Evolutionary conservation across 2,888 invertebrate species (phyloP), one percentile per base, ranked within the genome.

Genomic region (Thymelicus sylvestris): DNA sequence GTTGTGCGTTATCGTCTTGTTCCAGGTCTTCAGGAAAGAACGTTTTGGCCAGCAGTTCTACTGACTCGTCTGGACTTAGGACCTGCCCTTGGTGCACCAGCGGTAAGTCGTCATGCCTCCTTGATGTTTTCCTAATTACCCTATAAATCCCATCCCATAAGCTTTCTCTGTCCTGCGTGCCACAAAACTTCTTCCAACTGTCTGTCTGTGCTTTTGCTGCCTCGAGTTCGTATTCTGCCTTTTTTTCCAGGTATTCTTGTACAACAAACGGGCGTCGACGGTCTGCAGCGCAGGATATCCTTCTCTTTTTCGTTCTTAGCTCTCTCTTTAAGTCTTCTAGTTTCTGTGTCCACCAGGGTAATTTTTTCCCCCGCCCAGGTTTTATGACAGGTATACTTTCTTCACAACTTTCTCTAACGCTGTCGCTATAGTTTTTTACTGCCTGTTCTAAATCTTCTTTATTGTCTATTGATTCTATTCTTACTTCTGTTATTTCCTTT

Each of bases 61-160:
- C 63, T 6, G 63, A 63, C 31, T 63, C 50, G 5, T 50, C 24
- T 5, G 63, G 31, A 47, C n/a, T 48, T 7, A 63, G 38, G 4
- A 48, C 48, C 12, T 24, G 12, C 4, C 38, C 48, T 5, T 63
- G 0, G 1, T 24, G 8, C n/a, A 44, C n/a, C 3, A 61, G 10
- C 8, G 19, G 44, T 41, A n/a, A 6, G 19, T 61, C 61, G 8
- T 61, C 44, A 1, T 44, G 19, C 6, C 15, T 41, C 39, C 38
- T 67, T 1, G 57, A 44, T 2, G 71, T 71, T 10, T 66, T 73
- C 10, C 65, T 41, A 0, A 75, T 59, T 6, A 76, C 73, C 39
- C 76, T 66, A 47, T 77, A 74, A 0, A 77, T 73, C 3, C 71
- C 68, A 39, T 77, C 72, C 75, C 75, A 76, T 65, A 77, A 44